phyloP scores from a whole-genome alignment of 2,888 invertebrate species.

The Caenorhabditis uteleia region DNA sequence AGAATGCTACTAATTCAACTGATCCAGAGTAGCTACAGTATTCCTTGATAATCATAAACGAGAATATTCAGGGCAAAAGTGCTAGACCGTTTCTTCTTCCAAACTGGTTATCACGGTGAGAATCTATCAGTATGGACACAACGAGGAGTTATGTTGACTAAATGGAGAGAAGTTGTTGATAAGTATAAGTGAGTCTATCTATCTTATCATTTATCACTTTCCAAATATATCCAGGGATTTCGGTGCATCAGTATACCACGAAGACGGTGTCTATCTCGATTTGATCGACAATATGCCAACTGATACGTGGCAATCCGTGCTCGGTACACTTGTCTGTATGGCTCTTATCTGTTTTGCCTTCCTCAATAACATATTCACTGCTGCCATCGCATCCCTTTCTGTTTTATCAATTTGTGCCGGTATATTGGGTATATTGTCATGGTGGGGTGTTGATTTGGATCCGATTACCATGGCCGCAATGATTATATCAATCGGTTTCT shows the following conservation, averaged over 20 bases:
- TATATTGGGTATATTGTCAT: slow-evolving; percentile 65
- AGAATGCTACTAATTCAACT: slow-evolving; percentile 53
- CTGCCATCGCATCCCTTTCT: slow-evolving; percentile 56
- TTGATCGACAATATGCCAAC: slow-evolving; percentile 68
- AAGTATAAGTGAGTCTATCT: slow-evolving; percentile 48
- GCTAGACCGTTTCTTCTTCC: slow-evolving; percentile 67
- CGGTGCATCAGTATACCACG: slow-evolving; percentile 59
- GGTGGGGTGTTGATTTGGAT: slow-evolving; percentile 62
- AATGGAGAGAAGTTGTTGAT: slow-evolving; percentile 63
- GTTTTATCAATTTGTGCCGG: slow-evolving; percentile 43
- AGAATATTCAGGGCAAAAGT: slow-evolving; percentile 34
- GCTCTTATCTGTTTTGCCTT: slow-evolving; percentile 65
- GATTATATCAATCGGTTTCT: slow-evolving; percentile 67
- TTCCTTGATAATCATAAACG: not conserved
- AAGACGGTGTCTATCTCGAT: slow-evolving; percentile 66
- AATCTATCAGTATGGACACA: slow-evolving; percentile 60
- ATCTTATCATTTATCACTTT: not conserved
- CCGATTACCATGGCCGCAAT: slow-evolving; percentile 68
- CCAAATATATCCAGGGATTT: slow-evolving; percentile 38
- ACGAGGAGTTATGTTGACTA: slow-evolving; percentile 56
- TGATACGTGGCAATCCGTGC: slow-evolving; percentile 63
- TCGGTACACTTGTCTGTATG: slow-evolving; percentile 67
- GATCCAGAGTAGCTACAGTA: slow-evolving; percentile 34
- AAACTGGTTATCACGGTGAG: slow-evolving; percentile 66
- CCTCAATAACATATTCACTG: slow-evolving; percentile 65